Evolutionary conservation across 1,140 invertebrate genomes (phyloP), one percentile per base, ranked within the genome.

Genomic region (Dendroctonus ponderosae): DNA sequence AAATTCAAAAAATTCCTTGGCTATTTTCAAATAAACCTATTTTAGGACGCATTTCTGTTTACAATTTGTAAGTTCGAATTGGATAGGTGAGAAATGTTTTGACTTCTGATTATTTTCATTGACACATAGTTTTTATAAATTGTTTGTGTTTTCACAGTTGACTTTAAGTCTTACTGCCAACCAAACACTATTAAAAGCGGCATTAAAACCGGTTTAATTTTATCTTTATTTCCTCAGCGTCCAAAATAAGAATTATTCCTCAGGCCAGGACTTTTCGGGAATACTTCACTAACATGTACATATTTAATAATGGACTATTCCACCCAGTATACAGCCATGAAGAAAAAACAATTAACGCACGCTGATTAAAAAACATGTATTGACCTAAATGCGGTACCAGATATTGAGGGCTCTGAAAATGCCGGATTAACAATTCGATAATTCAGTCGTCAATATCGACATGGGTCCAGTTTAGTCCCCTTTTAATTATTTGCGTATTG

Each of bases 111-210:
- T 67, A 67, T 67, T 67, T 67, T 67, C 66, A 67, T 67, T 67
- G 66, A 67, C 66, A 67, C 66, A 67, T 62, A 67, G 66, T 67
- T 67, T 67, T 67, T 67, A 67, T 67, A 67, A 67, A 67, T 67
- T 67, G 66, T 67, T 67, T 67, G 66, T 67, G 66, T 67, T 67
- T 67, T 67, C 59, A 67, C 66, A 67, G 66, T 67, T 67, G 66
- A 67, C 66, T 67, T 46, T 62, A 67, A 67, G 66, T 62, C 59
- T 62, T 67, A 62, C 50, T 67, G 66, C 66, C 66, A 62, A 59
- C 66, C 66, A 67, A 67, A 67, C 66, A 67, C 66, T 67, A 67
- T 67, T 62, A 67, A 67, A 67, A 54, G 50, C 58, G 48, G 51
- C 66, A 67, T 67, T 62, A 67, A 65, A 67, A 67, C 58, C 44